Conservation (phyloP, 2,797 vertebrate species). For the Danio aesculapii region DNA sequence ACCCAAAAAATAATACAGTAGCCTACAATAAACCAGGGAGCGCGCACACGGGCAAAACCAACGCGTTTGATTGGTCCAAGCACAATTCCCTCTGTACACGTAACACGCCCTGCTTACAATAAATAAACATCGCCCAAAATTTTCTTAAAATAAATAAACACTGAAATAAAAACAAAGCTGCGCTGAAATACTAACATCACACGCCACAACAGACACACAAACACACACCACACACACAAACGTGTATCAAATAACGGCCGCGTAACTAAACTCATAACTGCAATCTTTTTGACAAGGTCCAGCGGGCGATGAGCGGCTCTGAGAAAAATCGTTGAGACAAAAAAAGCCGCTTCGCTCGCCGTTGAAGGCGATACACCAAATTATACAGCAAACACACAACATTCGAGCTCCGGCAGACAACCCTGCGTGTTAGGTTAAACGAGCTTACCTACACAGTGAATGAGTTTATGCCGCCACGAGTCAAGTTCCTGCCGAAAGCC, state of each 20-base stretch:
- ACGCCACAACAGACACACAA: not conserved
- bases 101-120: conserved; percentile 79
- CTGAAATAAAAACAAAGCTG: not conserved
- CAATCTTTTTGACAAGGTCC: conserved; percentile 57
- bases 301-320: conserved; percentile 64
- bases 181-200: not conserved
- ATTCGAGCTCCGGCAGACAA: conserved; percentile 32
- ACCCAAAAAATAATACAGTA: conserved; percentile 58
- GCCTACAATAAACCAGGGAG: conserved; percentile 62
- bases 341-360: conserved; percentile 54
- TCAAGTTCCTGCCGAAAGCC: conserved; percentile 97
- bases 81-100: conserved; percentile 74
- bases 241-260: conserved; percentile 1
- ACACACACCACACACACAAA: not conserved
- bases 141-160: conserved; percentile 32
- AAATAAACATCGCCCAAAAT: conserved; percentile 80
- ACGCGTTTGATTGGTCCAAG: conserved; percentile 69
- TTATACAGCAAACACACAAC: conserved; percentile 28
- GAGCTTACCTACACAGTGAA: conserved; percentile 96
- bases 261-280: conserved; percentile 60
- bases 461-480: conserved; percentile 94
- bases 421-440: conserved; percentile 67
- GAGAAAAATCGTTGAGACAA: conserved; percentile 65
- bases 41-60: conserved; percentile 69
- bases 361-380: conserved; percentile 42